Conservation (phyloP, 2,888 invertebrate species). For the Epinotia brunnichana region DNA sequence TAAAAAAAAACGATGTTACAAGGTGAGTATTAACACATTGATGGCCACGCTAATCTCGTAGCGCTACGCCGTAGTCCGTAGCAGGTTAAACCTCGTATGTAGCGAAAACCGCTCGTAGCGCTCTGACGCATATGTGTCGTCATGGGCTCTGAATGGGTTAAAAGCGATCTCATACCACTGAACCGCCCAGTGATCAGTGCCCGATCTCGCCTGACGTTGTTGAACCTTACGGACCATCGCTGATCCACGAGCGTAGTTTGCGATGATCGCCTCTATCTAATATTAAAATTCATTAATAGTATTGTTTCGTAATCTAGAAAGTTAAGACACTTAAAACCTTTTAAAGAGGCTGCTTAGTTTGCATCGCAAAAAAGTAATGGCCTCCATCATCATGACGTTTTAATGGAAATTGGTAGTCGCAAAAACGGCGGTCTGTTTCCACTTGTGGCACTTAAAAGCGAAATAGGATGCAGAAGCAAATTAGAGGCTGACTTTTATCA, state of each 20-base stretch:
- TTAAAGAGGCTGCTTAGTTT: slow-evolving; percentile 22
- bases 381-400: slow-evolving; percentile 40
- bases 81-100: too few species aligned
- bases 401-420: slow-evolving; percentile 41
- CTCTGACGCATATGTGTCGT: too few species aligned
- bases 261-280: neutral
- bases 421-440: slow-evolving; percentile 28
- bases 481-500: slow-evolving; percentile 14
- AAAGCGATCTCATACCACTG: too few species aligned
- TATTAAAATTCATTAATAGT: neutral
- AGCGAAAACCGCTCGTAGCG: too few species aligned
- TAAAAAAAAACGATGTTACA: too few species aligned
- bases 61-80: too few species aligned
- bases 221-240: too few species aligned
- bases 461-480: slow-evolving; percentile 31
- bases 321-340: slow-evolving; percentile 22
- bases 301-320: slow-evolving; percentile 6
- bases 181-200: too few species aligned
- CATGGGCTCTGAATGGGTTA: too few species aligned
- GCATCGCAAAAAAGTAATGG: slow-evolving; percentile 23
- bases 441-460: slow-evolving; percentile 36
- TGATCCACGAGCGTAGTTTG: neutral
- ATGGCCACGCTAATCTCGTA: too few species aligned
- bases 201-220: too few species aligned
- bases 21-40: too few species aligned